These are phyloP conservation scores for Neodiprion virginianus DNA, from an alignment of 1,140 invertebrate species.

Conservation along the genomic window DNA sequence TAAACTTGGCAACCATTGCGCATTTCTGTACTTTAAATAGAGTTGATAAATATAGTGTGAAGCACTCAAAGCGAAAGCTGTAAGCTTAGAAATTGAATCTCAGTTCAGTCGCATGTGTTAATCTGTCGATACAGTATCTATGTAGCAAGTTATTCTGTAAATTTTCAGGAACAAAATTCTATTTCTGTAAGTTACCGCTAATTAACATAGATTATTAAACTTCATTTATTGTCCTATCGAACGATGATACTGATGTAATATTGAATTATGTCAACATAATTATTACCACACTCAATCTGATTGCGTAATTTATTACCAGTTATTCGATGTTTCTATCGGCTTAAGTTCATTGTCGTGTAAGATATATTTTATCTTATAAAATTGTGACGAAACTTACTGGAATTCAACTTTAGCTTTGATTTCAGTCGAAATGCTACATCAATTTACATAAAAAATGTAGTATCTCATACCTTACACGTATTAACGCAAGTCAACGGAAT, in stretches of 20 bases:
- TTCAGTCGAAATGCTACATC: no score
- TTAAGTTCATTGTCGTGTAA: no score
- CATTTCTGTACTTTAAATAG: conserved; percentile 46
- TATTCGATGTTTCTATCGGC: no score
- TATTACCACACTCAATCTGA: neutral
- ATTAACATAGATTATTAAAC: neutral
- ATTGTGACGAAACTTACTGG: no score
- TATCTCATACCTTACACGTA: no score
- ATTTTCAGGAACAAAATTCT: neutral
- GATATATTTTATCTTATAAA: no score
- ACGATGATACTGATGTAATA: neutral
- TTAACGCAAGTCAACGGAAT: no score
- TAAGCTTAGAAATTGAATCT: conserved; percentile 1
- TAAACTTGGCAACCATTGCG: conserved; percentile 39
- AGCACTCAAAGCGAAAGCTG: neutral
- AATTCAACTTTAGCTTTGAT: no score
- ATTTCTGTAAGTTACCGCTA: neutral
- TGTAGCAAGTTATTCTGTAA: neutral
- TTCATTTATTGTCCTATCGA: neutral
- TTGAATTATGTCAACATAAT: neutral
- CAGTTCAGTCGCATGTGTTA: neutral
- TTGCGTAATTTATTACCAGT: neutral
- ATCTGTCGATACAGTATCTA: neutral
- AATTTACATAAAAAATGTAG: no score
- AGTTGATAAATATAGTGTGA: conserved; percentile 43